Evolutionary conservation across 2,797 vertebrate genomes (phyloP), one percentile per base, ranked within the genome.

Genomic region (Astyanax mexicanus): DNA sequence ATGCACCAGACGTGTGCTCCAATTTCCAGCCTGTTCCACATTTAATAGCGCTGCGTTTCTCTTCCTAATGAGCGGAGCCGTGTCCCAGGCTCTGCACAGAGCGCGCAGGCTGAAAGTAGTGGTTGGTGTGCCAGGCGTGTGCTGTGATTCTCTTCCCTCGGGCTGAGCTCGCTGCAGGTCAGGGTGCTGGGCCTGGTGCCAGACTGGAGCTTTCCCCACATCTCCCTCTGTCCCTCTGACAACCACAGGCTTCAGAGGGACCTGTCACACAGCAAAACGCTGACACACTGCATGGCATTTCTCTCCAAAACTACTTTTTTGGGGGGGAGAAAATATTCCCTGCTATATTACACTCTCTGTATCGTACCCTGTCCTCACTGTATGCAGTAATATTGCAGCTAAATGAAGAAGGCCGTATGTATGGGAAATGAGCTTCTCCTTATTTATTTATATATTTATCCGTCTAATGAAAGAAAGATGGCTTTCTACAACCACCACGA

Each of bases 231-330:
- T 68, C 70, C 38, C 72, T 69, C 21, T 75, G 80, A 81, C 80
- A 81, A 62, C 73, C 68, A 21, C 51, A 66, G 75, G 15, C 75
- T 77, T 77, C 60, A 58, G 29, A 58, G 69, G 35, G 58, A 71
- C 76, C 72, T 68, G 47, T 75, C 75, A 78, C 72, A 67, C 38
- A 68, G 72, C 65, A 79, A 72, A 78, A 58, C 61, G 80, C 80
- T 81, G 76, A 79, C 76, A 57, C 55, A 32, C 62, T 38, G 65
- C 40, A 77, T 61, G 64, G 38, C 69, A 67, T 69, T 73, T 77
- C 52, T 29, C 49, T 77, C 69, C 62, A 38, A 64, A 75, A 80
- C 27, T 61, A 44, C 47, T 47, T 76, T 45, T 54, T 64, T 69
- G 57, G n/a, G n/a, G n/a, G 51, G 44, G 54, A 47, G 69, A 60